These are phyloP conservation scores for Nycticorax nycticorax DNA, from an alignment of 2,113 vertebrate species.

Conservation along the genomic window DNA sequence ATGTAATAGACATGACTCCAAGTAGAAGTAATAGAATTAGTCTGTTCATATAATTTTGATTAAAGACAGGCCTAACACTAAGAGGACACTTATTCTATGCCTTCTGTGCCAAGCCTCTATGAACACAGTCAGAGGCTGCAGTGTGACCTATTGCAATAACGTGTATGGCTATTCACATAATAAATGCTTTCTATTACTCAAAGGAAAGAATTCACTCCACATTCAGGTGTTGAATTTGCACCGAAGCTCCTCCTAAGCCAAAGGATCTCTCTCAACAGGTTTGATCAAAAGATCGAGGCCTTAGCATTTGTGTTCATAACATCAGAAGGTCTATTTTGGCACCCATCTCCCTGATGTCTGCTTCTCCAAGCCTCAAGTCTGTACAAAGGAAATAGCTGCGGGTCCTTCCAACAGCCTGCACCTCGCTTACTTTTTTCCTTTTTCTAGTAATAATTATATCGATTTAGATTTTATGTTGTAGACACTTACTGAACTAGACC, in stretches of 20 bases:
- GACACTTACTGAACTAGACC: neutral
- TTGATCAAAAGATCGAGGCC: neutral
- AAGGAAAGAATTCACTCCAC: neutral
- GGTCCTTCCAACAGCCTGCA: neutral
- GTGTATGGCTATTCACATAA: neutral
- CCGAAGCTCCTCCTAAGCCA: neutral
- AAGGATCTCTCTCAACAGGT: neutral
- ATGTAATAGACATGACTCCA: slow-evolving; percentile 8
- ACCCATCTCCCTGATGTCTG: neutral
- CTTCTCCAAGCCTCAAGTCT: neutral
- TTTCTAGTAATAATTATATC: neutral
- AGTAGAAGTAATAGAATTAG: slow-evolving; percentile 34
- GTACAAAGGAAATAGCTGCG: neutral
- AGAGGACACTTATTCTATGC: neutral
- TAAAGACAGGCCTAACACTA: neutral
- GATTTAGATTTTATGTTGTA: neutral
- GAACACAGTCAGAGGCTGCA: neutral
- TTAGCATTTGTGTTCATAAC: neutral
- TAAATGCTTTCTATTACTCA: neutral
- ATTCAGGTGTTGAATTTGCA: neutral
- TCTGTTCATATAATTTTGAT: slow-evolving; percentile 3
- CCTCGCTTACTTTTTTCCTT: neutral
- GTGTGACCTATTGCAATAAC: neutral
- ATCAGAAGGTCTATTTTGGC: neutral
- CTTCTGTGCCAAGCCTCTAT: neutral